Evolutionary conservation across 2,797 vertebrate species (phyloP).

Genomic region (Siniperca obscura): DNA sequence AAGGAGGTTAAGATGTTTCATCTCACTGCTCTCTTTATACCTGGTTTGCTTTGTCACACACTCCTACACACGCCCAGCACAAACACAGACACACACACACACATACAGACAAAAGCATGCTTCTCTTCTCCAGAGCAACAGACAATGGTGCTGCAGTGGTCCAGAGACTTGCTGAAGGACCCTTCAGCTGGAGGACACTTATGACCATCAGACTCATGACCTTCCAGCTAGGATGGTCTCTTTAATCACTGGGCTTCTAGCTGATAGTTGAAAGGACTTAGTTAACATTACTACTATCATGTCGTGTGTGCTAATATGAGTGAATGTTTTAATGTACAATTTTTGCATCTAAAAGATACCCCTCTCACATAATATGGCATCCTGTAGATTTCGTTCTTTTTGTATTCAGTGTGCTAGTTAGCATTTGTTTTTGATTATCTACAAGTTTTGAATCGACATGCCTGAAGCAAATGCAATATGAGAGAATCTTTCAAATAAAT

Average conservation of each 20-base stretch:
- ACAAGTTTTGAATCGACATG: background rate
- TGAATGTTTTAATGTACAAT: background rate
- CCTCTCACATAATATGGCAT: background rate
- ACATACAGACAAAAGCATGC: background rate
- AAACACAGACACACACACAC: constrained; percentile 12
- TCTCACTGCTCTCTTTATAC: constrained; percentile 20
- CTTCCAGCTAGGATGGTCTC: constrained; percentile 39
- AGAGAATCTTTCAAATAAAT: background rate
- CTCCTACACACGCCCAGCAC: background rate
- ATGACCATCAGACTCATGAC: constrained; percentile 52
- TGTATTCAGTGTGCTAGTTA: background rate
- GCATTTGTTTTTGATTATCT: background rate
- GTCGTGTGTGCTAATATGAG: background rate
- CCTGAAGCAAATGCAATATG: background rate
- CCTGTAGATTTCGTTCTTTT: background rate
- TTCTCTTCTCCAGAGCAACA: constrained; percentile 5
- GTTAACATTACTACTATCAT: constrained; percentile 6
- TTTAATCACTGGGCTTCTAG: constrained; percentile 33
- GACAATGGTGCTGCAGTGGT: constrained; percentile 33
- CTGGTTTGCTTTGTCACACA: constrained; percentile 26
- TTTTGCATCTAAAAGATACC: background rate
- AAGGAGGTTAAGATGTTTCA: constrained; percentile 9
- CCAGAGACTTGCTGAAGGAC: constrained; percentile 41
- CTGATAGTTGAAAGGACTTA: constrained; percentile 11
- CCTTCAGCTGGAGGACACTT: constrained; percentile 61